A percentile compares a stretch with the other conserved stretches of the same genome.
Evolutionary conservation across 1,140 invertebrate species (phyloP).

Genomic region (Hypsibius dujardini): DNA sequence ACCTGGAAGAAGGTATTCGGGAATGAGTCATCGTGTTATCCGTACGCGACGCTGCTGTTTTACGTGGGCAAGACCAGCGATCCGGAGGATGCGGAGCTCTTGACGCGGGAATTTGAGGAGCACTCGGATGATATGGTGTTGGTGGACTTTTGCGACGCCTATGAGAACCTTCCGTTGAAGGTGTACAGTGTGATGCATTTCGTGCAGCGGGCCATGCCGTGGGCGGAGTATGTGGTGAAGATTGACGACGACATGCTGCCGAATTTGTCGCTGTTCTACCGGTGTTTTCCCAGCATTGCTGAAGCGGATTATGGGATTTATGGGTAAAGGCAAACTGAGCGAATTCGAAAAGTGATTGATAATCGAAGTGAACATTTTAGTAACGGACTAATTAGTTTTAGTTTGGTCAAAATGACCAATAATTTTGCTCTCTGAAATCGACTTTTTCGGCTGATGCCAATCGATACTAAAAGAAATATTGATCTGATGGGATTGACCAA

Average conservation of each 20-base stretch:
- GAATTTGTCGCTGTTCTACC: background rate
- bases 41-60: background rate
- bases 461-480: no score
- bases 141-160: background rate
- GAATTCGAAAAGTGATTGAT: no score
- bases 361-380: no score
- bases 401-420: no score
- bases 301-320: background rate
- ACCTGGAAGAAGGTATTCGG: background rate
- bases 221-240: background rate
- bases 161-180: conserved; percentile 8
- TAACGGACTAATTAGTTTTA: no score
- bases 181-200: background rate
- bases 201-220: background rate
- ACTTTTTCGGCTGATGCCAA: no score
- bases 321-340: no score
- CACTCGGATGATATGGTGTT: conserved; percentile 4
- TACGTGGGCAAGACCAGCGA: background rate
- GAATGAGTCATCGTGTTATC: background rate
- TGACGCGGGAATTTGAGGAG: background rate
- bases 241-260: conserved; percentile 15
- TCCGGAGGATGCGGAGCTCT: background rate
- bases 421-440: no score
- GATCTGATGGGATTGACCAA: no score
- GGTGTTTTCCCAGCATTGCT: background rate